phyloP scores from a whole-genome alignment of 2,797 vertebrate genomes.

The Myioborus melanocephalus region DNA sequence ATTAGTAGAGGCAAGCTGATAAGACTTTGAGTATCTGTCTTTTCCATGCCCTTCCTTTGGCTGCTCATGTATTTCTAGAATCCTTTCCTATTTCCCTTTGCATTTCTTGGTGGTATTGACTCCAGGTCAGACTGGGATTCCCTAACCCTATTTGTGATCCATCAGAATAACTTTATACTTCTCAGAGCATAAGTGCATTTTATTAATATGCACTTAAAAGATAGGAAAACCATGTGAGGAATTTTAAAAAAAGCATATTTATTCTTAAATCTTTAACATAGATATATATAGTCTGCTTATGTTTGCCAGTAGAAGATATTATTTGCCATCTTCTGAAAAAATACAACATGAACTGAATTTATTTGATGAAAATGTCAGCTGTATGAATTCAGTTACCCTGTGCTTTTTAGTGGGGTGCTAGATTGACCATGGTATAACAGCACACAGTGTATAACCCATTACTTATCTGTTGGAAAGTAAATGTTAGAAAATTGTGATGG shows the following conservation, averaged over 20 bases:
- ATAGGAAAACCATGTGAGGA: background rate
- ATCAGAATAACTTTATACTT: background rate
- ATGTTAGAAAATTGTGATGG: background rate
- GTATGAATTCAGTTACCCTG: background rate
- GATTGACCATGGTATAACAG: accelerated
- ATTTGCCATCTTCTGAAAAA: background rate
- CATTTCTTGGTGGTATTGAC: background rate
- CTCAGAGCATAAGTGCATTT: background rate
- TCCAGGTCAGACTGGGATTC: background rate
- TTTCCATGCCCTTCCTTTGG: background rate
- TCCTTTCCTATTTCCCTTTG: background rate
- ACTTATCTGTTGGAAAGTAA: background rate
- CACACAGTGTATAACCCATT: background rate
- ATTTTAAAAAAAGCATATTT: background rate
- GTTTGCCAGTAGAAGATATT: background rate
- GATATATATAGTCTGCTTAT: background rate
- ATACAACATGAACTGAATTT: background rate
- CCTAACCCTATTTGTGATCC: background rate
- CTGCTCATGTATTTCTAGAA: background rate
- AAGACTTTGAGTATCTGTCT: background rate
- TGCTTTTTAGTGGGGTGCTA: background rate
- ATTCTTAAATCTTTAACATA: background rate
- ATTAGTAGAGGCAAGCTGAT: background rate
- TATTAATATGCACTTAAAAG: background rate
- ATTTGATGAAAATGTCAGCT: background rate